phyloP scores from a whole-genome alignment of 2,113 vertebrate species.

The Neodon shergylaensis region DNA sequence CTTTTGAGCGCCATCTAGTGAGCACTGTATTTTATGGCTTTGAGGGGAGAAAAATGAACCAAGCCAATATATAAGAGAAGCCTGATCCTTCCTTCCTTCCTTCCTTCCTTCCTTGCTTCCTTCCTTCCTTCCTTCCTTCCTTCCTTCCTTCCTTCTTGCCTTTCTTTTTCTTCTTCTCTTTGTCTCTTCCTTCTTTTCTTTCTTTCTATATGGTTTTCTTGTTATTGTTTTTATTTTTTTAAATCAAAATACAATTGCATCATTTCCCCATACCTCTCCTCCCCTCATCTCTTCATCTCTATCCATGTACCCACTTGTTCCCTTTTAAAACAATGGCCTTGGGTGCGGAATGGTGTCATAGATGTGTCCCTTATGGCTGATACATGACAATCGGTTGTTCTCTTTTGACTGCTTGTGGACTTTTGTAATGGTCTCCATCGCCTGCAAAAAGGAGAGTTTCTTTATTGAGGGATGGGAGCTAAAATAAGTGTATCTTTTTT shows the following conservation, averaged over 20 bases:
- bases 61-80: not conserved
- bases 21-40: not conserved
- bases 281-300: not conserved
- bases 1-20: slow-evolving; percentile 83
- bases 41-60: no score
- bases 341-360: not conserved
- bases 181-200: fast-evolving
- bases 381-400: not conserved
- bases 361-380: no score
- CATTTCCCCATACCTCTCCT: not conserved
- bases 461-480: not conserved
- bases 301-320: not conserved
- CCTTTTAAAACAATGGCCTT: not conserved
- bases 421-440: not conserved
- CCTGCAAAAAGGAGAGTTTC: not conserved
- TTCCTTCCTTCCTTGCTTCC: not conserved
- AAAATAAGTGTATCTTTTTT: not conserved
- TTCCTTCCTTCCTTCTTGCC: no score
- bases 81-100: not conserved
- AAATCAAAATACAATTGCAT: not conserved
- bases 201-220: not conserved
- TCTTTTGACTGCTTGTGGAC: not conserved
- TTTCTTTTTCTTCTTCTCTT: fast-evolving
- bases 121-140: not conserved
- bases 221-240: not conserved